These are phyloP conservation scores for Pollenia amentaria DNA, from an alignment of 2,888 invertebrate genomes.

Conservation along the genomic window DNA sequence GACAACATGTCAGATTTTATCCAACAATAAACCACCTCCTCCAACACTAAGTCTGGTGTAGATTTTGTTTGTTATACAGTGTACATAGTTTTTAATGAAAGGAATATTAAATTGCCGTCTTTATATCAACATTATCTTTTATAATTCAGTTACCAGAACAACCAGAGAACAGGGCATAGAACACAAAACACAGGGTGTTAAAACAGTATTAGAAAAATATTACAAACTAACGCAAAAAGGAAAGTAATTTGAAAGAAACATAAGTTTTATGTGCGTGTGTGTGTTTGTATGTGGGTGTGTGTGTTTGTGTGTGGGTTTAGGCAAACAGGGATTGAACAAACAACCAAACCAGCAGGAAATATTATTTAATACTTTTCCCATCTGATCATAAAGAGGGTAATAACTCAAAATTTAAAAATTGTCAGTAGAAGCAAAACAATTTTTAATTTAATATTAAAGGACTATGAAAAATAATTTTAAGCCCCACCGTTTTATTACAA, in stretches of 20 bases:
- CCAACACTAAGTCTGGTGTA: background rate
- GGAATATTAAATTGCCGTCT: slow-evolving; percentile 72
- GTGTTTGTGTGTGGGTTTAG: background rate
- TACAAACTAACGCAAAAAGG: slow-evolving; percentile 2
- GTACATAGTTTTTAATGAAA: slow-evolving; percentile 37
- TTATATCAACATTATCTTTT: slow-evolving; percentile 68
- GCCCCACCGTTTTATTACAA: too few species aligned
- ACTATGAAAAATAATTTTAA: background rate
- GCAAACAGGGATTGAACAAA: slow-evolving; percentile 55
- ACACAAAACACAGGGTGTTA: background rate
- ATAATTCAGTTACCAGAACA: slow-evolving; percentile 72
- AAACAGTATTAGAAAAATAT: slow-evolving; percentile 46
- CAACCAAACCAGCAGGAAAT: background rate
- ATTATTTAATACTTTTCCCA: background rate
- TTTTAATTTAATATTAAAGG: too few species aligned
- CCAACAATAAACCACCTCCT: slow-evolving; percentile 20
- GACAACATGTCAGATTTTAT: slow-evolving; percentile 49
- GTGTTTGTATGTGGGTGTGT: background rate
- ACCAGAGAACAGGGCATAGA: slow-evolving; percentile 35
- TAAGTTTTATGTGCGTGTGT: slow-evolving; percentile 27
- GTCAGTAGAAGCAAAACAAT: too few species aligned
- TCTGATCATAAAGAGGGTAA: too few species aligned
- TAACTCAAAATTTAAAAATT: too few species aligned
- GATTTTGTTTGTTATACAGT: background rate
- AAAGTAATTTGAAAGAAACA: slow-evolving; percentile 28